These are phyloP conservation scores for Zaprionus ornatus DNA, from an alignment of 1,140 invertebrate genomes.

Conservation along the genomic window DNA sequence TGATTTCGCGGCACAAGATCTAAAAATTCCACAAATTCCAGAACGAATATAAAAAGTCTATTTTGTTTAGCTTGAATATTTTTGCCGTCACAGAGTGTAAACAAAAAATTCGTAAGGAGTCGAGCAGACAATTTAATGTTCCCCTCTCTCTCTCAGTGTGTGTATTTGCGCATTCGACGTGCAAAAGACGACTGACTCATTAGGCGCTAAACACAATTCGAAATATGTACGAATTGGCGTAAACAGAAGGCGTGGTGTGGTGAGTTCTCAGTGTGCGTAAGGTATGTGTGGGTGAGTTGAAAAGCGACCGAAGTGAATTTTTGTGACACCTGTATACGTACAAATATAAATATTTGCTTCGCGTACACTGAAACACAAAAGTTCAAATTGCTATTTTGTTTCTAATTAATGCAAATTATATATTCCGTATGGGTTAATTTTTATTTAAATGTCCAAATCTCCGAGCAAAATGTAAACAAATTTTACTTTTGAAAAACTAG, in stretches of 20 bases:
- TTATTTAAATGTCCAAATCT: no score
- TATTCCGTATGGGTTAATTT: not conserved
- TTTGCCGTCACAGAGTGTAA: conserved; percentile 43
- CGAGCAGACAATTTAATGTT: conserved; percentile 5
- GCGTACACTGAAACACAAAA: conserved; percentile 5
- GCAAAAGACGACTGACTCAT: conserved; percentile 64
- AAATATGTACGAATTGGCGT: conserved; percentile 48
- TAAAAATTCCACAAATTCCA: conserved; percentile 75
- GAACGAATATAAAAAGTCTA: conserved; percentile 47
- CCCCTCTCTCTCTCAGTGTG: not conserved
- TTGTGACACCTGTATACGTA: conserved; percentile 49
- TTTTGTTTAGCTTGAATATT: conserved; percentile 42
- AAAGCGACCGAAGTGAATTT: conserved; percentile 17
- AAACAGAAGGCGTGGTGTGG: conserved; percentile 61
- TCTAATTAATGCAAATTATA: not conserved
- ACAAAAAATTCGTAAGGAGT: conserved; percentile 38
- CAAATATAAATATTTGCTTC: not conserved
- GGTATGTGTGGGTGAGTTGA: conserved; percentile 49
- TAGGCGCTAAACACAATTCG: conserved; percentile 44
- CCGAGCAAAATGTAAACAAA: no score
- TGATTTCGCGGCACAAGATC: conserved; percentile 56
- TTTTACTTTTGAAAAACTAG: no score
- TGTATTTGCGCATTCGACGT: conserved; percentile 48
- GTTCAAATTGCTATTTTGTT: no score
- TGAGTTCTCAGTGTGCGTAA: conserved; percentile 67